Evolutionary conservation across 2,113 vertebrate species (phyloP).

Genomic region (Laterallus jamaicensis): DNA sequence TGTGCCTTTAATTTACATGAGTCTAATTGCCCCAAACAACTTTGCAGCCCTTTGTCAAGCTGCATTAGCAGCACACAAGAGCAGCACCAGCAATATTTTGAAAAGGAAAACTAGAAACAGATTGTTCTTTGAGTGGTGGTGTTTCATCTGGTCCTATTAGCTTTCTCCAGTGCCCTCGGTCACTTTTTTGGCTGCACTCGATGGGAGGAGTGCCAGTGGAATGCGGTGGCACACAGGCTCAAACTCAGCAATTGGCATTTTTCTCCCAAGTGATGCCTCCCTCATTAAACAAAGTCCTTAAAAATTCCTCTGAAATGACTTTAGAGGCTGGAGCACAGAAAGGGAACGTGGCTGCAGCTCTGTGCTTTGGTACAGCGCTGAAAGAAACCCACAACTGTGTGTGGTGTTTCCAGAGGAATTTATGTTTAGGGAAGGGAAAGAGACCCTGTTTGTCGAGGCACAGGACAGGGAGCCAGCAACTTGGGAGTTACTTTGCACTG

Average conservation of each 20-base stretch:
- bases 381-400: neutral
- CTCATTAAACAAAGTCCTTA: constrained; percentile 49
- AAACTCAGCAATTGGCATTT: constrained; percentile 30
- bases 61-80: neutral
- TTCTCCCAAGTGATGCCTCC: constrained; percentile 44
- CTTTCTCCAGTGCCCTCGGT: constrained; percentile 16
- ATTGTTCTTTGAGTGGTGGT: neutral
- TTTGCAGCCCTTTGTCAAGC: neutral
- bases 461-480: neutral
- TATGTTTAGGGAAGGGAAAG: neutral
- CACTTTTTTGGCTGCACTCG: constrained; percentile 45
- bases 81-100: neutral
- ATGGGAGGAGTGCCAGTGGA: constrained; percentile 51
- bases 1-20: neutral
- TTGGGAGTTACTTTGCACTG: neutral
- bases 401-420: neutral
- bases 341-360: neutral
- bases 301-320: constrained; percentile 18
- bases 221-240: constrained; percentile 31
- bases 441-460: neutral
- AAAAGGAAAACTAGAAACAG: neutral
- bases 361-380: neutral
- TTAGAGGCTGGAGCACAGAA: neutral
- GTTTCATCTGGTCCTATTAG: constrained; percentile 33
- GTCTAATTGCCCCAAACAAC: neutral